Conservation (phyloP, 1,140 invertebrate species). For the Triops cancriformis region DNA sequence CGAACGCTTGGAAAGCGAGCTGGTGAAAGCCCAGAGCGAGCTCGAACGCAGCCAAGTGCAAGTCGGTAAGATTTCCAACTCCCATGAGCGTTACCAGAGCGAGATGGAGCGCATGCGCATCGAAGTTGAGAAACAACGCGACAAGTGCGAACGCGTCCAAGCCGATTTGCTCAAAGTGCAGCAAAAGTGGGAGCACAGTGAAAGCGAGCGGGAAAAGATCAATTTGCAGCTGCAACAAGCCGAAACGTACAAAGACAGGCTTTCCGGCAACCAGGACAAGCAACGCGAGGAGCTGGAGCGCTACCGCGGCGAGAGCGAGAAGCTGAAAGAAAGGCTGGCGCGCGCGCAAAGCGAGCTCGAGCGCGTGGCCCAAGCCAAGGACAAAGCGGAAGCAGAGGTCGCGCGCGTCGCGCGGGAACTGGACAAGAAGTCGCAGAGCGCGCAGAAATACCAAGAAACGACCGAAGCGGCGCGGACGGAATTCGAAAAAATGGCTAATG, state of each 20-base stretch:
- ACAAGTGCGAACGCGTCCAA: conserved; percentile 59
- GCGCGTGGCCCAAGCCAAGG: conserved; percentile 29
- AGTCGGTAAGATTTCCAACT: conserved; percentile 57
- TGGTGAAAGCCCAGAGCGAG: conserved; percentile 63
- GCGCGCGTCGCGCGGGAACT: conserved; percentile 74
- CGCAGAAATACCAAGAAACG: conserved; percentile 21
- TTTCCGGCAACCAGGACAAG: conserved; percentile 53
- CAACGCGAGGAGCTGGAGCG: conserved; percentile 46
- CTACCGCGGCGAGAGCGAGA: conserved; percentile 35
- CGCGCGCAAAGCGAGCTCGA: conserved; percentile 31
- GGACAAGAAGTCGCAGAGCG: conserved; percentile 64
- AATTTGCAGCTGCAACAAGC: conserved; percentile 35
- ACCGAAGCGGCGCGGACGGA: conserved; percentile 47
- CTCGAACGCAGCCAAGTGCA: conserved; percentile 67
- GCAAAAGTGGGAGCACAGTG: conserved; percentile 32
- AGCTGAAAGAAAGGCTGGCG: conserved; percentile 35
- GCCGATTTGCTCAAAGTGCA: conserved; percentile 37
- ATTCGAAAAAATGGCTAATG: conserved; percentile 68
- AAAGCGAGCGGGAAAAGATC: conserved; percentile 37
- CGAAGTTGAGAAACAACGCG: conserved; percentile 74
- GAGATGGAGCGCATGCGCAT: conserved; percentile 61
- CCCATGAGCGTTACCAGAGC: conserved; percentile 59
- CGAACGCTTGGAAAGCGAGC: conserved; percentile 45
- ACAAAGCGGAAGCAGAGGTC: conserved; percentile 71
- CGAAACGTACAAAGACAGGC: conserved; percentile 42